Evolutionary conservation across 2,113 vertebrate species (phyloP), one percentile per base, ranked within the genome.

Genomic region (Mustela nigripes): DNA sequence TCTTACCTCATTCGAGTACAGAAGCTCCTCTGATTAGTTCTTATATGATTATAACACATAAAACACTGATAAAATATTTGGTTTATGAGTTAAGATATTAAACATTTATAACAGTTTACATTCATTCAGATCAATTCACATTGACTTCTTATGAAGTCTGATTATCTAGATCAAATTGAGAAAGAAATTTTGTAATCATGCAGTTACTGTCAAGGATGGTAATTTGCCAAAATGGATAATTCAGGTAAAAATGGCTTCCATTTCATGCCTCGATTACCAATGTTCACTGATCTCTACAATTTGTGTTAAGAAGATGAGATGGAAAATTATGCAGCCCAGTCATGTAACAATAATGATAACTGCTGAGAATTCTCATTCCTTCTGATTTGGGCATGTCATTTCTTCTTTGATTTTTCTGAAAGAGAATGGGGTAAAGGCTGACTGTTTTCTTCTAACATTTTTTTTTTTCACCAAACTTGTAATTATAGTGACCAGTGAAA

Each of bases 161-260:
- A 91, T 81, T 87, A 42, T 56, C 39, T 42, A 69, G 53, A 83
- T 78, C 56, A 85, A 50, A 91, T 8, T 78, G 63, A 81, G 63
- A 33, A 50, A 85, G 58, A 91, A 65, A 89, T 91, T 74, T 86
- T 63, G 62, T 69, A 65, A 69, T 90, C 62, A 76, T 16, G 24
- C 9, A 39, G 11, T 88, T 60, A 65, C 42, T 92, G 48, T 78
- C 76, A 73, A 58, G 80, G 22, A 78, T 16, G 58, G 28, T 67
- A 88, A 94, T 89, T 89, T 79, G 33, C 33, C 45, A 53, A 93
- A 86, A 82, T 92, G 16, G 92, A 60, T 85, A 81, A 94, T 67
- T 65, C 42, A 95, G 81, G 94, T 81, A 42, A 88, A 96, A 94
- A 96, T 31, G 69, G 31, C 63, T 48, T 93, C 69, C 7, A 69